Conservation (phyloP, 2,797 vertebrate species). For the Heliangelus exortis region DNA sequence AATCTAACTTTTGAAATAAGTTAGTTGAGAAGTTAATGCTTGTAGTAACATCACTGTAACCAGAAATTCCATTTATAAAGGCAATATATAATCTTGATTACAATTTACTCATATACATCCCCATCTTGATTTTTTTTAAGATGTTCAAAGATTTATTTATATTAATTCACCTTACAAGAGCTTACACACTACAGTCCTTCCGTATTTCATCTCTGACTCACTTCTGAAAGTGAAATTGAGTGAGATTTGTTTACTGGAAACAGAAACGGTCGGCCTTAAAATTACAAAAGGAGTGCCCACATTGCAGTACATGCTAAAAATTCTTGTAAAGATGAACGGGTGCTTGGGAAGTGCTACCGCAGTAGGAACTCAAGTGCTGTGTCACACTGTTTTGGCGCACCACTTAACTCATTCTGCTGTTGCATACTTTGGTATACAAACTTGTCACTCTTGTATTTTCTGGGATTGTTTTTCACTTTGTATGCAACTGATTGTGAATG, state of each 20-base stretch:
- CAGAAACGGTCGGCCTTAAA: not conserved
- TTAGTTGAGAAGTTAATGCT: not conserved
- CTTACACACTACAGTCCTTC: not conserved
- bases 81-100: not conserved
- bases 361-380: not conserved
- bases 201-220: not conserved
- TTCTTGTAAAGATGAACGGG: not conserved
- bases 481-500: not conserved
- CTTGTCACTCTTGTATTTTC: not conserved
- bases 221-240: slow-evolving; percentile 4
- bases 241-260: slow-evolving; percentile 11
- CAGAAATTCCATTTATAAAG: not conserved
- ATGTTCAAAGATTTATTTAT: not conserved
- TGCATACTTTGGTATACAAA: not conserved
- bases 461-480: not conserved
- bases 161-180: not conserved
- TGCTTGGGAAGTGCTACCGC: not conserved
- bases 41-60: not conserved
- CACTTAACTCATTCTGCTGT: not conserved
- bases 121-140: not conserved
- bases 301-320: not conserved
- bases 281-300: not conserved
- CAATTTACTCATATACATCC: not conserved
- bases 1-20: not conserved
- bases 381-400: slow-evolving; percentile 24